Base-by-base conservation (phyloP, 2,888 invertebrate species). In the Eupsilia transversa region DNA sequence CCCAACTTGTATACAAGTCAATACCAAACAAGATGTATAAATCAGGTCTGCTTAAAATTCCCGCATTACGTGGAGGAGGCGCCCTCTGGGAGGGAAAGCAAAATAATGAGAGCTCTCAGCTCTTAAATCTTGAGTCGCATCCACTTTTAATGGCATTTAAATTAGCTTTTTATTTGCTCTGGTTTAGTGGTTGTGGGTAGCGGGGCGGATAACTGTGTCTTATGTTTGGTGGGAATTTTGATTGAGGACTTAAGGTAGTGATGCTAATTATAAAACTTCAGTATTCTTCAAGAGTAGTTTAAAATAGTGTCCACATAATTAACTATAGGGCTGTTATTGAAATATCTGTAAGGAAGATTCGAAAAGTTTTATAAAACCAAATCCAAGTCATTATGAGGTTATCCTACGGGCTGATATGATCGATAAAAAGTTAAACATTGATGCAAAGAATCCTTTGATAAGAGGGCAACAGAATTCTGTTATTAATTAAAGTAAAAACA, bases 101-200 rank as follows among this genome's bases (percentile, higher is more conserved):
- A 87, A 88, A 88, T 87, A 87, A 87, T 87, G 88, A 88, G 87
- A 75, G 77, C 82, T 87, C 83, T 75, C 88, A 86, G 88, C 87
- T 92, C 92, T 92, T 93, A 93, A 94, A 92, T 93, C 92, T 92
- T 90, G 88, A 90, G 90, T 84, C 92, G 92, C 92, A 93, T 95
- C 93, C 93, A 94, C 93, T 92, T 95, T 94, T 95, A 95, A 96
- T 96, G 95, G 94, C 93, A 96, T 96, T 95, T 96, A 95, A 95
- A 96, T 96, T 94, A 94, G 94, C 88, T 95, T 95, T 94, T 95
- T 96, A 96, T 95, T 95, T 95, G 94, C 93, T 90, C 89, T 80
- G 75, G 83, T 78, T 86, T 85, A 83, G 80, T 74, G 75, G 71
- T 76, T 70, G 83, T 72, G 85, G 85, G 70, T 74, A 43, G 69